Conservation (phyloP, 1,140 invertebrate genomes). For the Lerema accius region DNA sequence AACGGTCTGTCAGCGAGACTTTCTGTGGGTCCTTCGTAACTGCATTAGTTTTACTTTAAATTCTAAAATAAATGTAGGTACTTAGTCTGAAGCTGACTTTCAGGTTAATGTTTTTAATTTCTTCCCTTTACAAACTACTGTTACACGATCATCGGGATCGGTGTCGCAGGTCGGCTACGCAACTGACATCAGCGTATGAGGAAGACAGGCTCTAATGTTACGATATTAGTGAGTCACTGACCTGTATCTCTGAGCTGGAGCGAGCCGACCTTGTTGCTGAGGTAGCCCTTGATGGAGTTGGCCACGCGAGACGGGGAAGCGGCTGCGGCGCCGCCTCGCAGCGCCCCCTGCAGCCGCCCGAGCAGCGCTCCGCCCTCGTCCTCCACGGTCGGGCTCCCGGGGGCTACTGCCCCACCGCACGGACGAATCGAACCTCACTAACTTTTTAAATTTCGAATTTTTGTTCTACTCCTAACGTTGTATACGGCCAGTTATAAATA, state of each 20-base stretch:
- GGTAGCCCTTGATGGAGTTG: constrained; percentile 73
- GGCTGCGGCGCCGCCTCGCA: constrained; percentile 80
- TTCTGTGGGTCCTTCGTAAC: no score
- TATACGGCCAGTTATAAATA: constrained; percentile 1
- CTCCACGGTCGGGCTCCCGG: constrained; percentile 82
- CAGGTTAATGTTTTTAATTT: no score
- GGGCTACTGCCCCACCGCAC: constrained; percentile 53
- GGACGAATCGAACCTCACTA: constrained; percentile 38
- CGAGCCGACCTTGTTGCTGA: constrained; percentile 72
- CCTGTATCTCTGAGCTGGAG: constrained; percentile 75
- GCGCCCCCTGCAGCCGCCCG: constrained; percentile 79
- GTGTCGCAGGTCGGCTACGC: no score
- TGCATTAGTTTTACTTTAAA: no score
- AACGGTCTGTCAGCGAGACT: no score
- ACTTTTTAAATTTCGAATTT: constrained; percentile 38
- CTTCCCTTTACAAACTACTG: no score
- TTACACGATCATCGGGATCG: no score
- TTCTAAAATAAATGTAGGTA: no score
- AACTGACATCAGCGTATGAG: no score
- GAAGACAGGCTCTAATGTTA: no score
- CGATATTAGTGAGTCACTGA: constrained; percentile 39
- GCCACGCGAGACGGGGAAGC: constrained; percentile 72
- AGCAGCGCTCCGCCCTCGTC: constrained; percentile 80
- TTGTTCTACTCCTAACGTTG: constrained; percentile 2
- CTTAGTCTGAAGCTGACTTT: no score